Evolutionary conservation across 2,113 vertebrate genomes (phyloP).

Genomic region (Merops nubicus): DNA sequence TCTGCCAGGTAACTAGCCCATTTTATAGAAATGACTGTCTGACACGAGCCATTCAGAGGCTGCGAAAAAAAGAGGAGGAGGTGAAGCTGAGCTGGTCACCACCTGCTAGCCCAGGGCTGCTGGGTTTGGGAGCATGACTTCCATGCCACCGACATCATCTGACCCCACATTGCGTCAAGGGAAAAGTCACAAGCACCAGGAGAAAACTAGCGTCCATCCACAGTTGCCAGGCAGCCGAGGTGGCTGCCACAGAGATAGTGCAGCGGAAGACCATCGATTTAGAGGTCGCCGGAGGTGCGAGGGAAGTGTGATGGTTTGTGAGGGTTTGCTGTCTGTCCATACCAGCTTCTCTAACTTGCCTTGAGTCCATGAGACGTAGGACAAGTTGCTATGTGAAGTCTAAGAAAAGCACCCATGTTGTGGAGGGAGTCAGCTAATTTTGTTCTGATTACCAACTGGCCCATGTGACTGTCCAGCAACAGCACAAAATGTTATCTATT

Average conservation of each 20-base stretch:
- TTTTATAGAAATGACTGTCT: neutral
- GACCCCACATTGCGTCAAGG: neutral
- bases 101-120: neutral
- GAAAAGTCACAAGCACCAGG: constrained; percentile 2
- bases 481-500: neutral
- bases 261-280: constrained; percentile 46
- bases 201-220: neutral
- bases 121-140: neutral
- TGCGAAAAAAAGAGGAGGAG: neutral
- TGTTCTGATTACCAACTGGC: neutral
- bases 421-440: neutral
- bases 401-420: neutral
- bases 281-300: constrained; percentile 25
- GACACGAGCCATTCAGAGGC: neutral
- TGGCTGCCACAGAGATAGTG: constrained; percentile 55
- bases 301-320: neutral
- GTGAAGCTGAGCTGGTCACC: neutral
- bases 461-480: accelerated
- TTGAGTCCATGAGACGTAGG: neutral
- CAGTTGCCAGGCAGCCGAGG: constrained; percentile 58
- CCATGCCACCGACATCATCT: neutral
- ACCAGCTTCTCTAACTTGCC: neutral
- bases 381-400: neutral
- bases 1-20: neutral
- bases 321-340: neutral